Percentiles rank a stretch among this genome's conserved stretches.
phyloP scores from a whole-genome alignment of 2,797 vertebrate genomes.

The Nannoperca australis region DNA sequence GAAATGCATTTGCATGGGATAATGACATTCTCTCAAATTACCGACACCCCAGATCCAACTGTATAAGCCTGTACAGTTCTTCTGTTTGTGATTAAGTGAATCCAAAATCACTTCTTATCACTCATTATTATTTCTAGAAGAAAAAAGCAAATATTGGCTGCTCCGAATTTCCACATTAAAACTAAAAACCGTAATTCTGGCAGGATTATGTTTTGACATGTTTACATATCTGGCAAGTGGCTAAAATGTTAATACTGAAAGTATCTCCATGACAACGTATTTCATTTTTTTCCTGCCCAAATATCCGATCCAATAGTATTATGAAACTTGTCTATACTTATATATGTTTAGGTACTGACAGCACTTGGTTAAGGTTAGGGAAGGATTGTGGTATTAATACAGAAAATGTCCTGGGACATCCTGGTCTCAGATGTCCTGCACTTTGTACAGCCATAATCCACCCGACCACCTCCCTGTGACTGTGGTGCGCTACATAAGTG shows the following conservation, averaged over 20 bases:
- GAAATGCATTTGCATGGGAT: slow-evolving; percentile 10
- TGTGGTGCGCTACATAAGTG: not conserved
- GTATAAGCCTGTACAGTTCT: no score
- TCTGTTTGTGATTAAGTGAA: not conserved
- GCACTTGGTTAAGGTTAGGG: not conserved
- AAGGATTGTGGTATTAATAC: not conserved
- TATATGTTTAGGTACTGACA: not conserved
- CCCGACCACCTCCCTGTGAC: not conserved
- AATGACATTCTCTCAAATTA: slow-evolving; percentile 20
- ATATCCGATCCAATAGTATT: not conserved
- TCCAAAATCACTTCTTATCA: not conserved
- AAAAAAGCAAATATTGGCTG: not conserved
- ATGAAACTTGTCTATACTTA: not conserved
- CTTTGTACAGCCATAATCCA: no score
- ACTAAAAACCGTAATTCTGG: not conserved
- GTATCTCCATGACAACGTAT: not conserved
- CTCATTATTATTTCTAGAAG: not conserved
- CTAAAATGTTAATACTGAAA: not conserved
- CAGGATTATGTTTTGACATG: not conserved
- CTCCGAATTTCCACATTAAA: not conserved
- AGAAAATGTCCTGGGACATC: no score
- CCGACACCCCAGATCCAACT: not conserved
- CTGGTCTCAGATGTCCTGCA: not conserved
- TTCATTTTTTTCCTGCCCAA: not conserved
- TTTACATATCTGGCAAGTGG: not conserved